Conservation (phyloP, 2,113 vertebrate genomes). For the Brachirus orientalis region DNA sequence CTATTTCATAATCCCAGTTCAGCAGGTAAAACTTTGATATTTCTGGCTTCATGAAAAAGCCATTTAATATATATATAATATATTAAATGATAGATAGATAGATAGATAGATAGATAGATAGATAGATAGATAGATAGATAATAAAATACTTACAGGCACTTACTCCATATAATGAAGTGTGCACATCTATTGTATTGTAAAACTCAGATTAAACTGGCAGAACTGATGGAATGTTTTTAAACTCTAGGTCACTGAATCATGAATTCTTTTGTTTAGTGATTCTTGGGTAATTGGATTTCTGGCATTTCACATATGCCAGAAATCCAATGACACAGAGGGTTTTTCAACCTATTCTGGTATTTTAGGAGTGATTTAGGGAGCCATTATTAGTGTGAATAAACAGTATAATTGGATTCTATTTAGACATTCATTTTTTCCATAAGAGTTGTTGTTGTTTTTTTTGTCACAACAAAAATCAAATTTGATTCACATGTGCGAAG, state of each 20-base stretch:
- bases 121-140: too few species aligned
- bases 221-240: neutral
- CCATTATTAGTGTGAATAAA: neutral
- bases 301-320: too few species aligned
- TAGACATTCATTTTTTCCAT: neutral
- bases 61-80: too few species aligned
- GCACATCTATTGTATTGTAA: neutral
- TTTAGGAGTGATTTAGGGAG: neutral
- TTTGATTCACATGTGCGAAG: neutral
- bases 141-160: too few species aligned
- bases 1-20: too few species aligned
- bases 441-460: neutral
- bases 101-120: too few species aligned
- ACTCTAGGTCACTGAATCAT: slow-evolving; percentile 1
- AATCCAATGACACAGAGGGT: neutral
- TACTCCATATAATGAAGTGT: neutral
- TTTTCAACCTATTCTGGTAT: neutral
- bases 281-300: neutral
- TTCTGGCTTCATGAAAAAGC: too few species aligned
- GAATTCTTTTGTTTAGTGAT: neutral
- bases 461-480: neutral
- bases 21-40: too few species aligned
- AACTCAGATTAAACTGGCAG: neutral
- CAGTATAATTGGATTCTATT: neutral
- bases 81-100: too few species aligned